Evolutionary conservation across 2,888 invertebrate species (phyloP).

Genomic region (Drosophila greeni): DNA sequence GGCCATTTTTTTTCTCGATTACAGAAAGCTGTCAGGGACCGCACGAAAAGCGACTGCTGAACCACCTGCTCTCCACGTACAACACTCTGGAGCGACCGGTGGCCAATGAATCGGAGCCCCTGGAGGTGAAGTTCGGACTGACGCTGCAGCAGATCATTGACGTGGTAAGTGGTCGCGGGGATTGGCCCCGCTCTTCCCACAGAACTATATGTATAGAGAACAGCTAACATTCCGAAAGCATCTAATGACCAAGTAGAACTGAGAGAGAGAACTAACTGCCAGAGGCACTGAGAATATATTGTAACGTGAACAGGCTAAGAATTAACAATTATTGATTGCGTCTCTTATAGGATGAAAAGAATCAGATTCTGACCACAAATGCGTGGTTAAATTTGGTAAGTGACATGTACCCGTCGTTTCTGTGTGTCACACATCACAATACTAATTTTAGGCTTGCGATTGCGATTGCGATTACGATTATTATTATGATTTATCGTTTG

Average conservation of each 20-base stretch:
- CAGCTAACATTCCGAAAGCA: slow-evolving; percentile 32
- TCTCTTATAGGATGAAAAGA: slow-evolving; percentile 97
- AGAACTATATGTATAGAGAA: slow-evolving; percentile 4
- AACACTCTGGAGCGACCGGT: slow-evolving; percentile 94
- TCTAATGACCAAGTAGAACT: slow-evolving; percentile 27
- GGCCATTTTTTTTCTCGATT: slow-evolving; percentile 47
- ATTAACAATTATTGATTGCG: slow-evolving; percentile 57
- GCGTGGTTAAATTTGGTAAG: slow-evolving; percentile 99
- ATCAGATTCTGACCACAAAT: slow-evolving; percentile 98
- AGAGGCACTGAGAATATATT: slow-evolving; percentile 12
- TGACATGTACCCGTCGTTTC: slow-evolving; percentile 80
- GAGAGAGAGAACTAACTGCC: slow-evolving; percentile 6
- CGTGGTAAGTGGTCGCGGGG: slow-evolving; percentile 85
- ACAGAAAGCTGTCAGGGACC: slow-evolving; percentile 93
- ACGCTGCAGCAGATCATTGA: slow-evolving; percentile 96
- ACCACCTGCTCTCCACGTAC: slow-evolving; percentile 89
- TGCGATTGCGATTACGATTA: slow-evolving; percentile 13
- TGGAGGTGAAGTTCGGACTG: slow-evolving; percentile 94
- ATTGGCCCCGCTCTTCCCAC: slow-evolving; percentile 3
- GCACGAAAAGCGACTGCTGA: slow-evolving; percentile 92
- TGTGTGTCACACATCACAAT: slow-evolving; percentile 58
- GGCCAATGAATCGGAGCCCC: slow-evolving; percentile 93
- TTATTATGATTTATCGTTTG: slow-evolving; percentile 14
- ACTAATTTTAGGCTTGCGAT: slow-evolving; percentile 47
- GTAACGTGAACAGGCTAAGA: slow-evolving; percentile 28